Conservation (phyloP, 2,888 invertebrate genomes). For the Gortyna flavago region DNA sequence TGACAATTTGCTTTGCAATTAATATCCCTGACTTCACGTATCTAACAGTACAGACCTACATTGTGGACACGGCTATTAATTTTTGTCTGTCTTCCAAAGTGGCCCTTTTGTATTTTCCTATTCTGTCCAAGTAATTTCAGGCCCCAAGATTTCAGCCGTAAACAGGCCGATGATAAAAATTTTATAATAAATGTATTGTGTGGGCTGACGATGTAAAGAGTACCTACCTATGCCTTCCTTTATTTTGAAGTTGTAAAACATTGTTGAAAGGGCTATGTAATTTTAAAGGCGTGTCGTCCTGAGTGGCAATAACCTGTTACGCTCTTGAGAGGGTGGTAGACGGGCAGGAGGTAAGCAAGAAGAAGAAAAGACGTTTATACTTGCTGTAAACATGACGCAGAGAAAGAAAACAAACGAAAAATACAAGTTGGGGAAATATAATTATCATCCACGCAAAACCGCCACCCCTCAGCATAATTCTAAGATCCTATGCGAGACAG, state of each 20-base stretch:
- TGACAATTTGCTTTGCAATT: neutral
- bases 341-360: neutral
- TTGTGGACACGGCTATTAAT: neutral
- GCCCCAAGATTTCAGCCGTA: constrained; percentile 2
- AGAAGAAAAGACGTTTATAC: neutral
- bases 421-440: neutral
- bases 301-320: constrained; percentile 14
- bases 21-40: neutral
- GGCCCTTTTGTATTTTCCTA: constrained; percentile 5
- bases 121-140: neutral
- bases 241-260: constrained; percentile 49
- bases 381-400: neutral
- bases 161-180: constrained; percentile 53
- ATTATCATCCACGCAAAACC: too few relatives aligned
- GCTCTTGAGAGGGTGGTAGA: neutral
- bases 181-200: constrained; percentile 57
- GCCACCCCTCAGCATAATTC: too few relatives aligned
- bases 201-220: constrained; percentile 26
- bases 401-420: neutral
- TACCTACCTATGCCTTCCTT: constrained; percentile 44
- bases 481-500: too few relatives aligned
- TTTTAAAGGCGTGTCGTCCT: constrained; percentile 9
- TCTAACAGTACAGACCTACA: neutral
- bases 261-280: constrained; percentile 20
- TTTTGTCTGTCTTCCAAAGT: neutral